Base-by-base conservation (phyloP, 2,113 vertebrate genomes). In the Melospiza georgiana region DNA sequence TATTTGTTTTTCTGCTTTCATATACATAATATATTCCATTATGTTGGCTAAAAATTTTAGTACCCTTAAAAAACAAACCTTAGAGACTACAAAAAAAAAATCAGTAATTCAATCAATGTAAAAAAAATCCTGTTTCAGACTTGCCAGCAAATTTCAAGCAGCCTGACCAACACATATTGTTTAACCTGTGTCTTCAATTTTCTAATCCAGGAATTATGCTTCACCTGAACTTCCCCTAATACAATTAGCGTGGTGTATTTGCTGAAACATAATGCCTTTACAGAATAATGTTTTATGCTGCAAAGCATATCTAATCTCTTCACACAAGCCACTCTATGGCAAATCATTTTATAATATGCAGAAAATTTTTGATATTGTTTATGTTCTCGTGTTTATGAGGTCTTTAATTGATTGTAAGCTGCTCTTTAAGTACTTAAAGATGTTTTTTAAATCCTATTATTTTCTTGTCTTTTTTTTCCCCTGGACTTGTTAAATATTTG, bases 221-320 rank as follows among this genome's bases (percentile, higher is more conserved):
- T 89, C 93, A 96, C 86, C 94, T 92, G 95, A 83, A 89, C 74
- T 83, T 76, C 86, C 86, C 25, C 88, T 94, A 94, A 95, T 87
- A 94, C 88, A 96, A 96, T 95, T 96, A 96, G 90, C 1, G 21
- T 94, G 94, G 83, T 72, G 86, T 78, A 93, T 92, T 95, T 95
- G 92, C 92, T 94, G 90, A 90, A 96, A 96, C 61, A 89, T 89
- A 90, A 96, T 90, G 90, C 92, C 84, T 94, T 94, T 79, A 92
- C 85, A 93, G 90, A 95, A 96, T 84, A 78, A 95, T 94, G 91
- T 94, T 96, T 86, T 90, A 74, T 87, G 90, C 94, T 90, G 89
- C 86, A 92, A 87, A 95, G 92, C 94, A 94, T 92, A 78, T 84
- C 86, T 96, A 96, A 97, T 96, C 95, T 96, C 92, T 93, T 96